A percentile compares a stretch with the other conserved stretches of the same genome.
Conservation (phyloP, 2,888 invertebrate species). For the Torymus auratus region DNA sequence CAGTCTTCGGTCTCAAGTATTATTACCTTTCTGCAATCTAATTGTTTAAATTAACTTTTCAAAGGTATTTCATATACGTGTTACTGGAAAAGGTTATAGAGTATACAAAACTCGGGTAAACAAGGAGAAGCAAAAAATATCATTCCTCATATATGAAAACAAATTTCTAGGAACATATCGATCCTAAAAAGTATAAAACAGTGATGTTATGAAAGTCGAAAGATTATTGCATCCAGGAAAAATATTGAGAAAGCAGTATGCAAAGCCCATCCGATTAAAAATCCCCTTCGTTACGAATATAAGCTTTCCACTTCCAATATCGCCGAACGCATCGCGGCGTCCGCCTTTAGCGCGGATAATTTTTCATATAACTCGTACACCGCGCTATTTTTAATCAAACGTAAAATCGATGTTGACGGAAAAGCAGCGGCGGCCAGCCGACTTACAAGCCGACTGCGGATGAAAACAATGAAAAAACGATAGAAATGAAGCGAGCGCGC, state of each 20-base stretch:
- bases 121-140: neutral
- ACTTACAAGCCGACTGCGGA: too few species aligned
- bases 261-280: constrained; percentile 14
- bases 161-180: neutral
- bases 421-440: neutral
- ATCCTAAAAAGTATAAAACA: neutral
- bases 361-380: neutral
- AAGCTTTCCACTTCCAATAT: neutral
- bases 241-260: constrained; percentile 13
- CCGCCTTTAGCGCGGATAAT: neutral
- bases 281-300: neutral
- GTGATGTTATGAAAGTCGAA: neutral
- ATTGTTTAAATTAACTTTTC: too few species aligned
- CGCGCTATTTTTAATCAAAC: constrained; percentile 7
- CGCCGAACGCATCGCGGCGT: neutral
- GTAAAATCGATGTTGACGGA: constrained; percentile 13
- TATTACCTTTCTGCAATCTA: too few species aligned
- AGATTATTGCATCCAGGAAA: neutral
- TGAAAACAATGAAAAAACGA: constrained; percentile 1
- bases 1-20: too few species aligned
- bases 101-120: too few species aligned
- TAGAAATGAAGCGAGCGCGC: constrained; percentile 1
- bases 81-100: too few species aligned
- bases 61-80: too few species aligned
- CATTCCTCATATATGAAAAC: neutral